Evolutionary conservation across 2,113 vertebrate genomes (phyloP).

Genomic region (Prolemur simus): DNA sequence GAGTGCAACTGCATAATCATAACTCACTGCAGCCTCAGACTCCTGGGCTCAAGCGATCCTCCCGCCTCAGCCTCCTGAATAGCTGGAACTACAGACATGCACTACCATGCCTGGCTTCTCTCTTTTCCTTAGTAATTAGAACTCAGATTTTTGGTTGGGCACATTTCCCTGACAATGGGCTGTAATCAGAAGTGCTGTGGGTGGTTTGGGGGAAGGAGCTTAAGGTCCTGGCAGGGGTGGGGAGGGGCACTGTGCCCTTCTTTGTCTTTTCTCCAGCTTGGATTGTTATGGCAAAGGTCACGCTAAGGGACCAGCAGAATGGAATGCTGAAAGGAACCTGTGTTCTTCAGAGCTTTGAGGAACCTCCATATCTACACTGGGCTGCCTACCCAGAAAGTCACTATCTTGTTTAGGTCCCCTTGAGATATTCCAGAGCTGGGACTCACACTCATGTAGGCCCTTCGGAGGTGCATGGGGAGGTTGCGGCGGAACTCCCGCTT

Average conservation of each 20-base stretch:
- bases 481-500: conserved; percentile 63
- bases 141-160: background rate
- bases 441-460: conserved; percentile 85
- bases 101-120: background rate
- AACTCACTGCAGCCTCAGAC: no score
- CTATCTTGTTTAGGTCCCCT: background rate
- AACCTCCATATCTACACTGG: background rate
- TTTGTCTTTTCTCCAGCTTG: background rate
- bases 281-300: background rate
- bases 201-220: background rate
- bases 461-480: conserved; percentile 81
- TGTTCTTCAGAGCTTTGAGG: background rate
- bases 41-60: no score
- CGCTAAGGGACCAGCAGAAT: background rate
- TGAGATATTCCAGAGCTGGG: background rate
- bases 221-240: background rate
- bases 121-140: background rate
- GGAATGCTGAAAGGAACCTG: background rate
- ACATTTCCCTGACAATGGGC: background rate
- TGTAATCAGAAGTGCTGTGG: background rate
- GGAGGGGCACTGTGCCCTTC: background rate
- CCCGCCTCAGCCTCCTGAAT: no score
- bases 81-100: no score
- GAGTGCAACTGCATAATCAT: no score
- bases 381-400: background rate